Percentiles rank a stretch among this genome's conserved stretches.
Evolutionary conservation across 2,113 vertebrate species (phyloP).

Genomic region (Neogobius melanostomus): DNA sequence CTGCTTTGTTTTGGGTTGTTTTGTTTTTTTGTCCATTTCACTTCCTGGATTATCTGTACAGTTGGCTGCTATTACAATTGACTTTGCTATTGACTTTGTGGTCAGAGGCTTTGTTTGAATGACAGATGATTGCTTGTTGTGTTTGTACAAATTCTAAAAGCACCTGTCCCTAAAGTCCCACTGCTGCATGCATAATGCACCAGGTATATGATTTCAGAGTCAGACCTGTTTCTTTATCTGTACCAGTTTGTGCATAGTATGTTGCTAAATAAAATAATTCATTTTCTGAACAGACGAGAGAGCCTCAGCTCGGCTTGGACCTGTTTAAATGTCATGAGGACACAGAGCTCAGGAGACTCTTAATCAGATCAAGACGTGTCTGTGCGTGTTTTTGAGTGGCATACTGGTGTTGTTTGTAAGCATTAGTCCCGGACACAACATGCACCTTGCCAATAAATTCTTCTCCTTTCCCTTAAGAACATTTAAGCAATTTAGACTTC

Average conservation of each 20-base stretch:
- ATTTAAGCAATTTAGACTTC: not conserved
- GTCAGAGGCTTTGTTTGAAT: not conserved
- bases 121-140: not conserved
- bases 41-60: not conserved
- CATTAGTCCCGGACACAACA: no score
- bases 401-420: slow-evolving; percentile 19
- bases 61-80: not conserved
- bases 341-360: slow-evolving; percentile 42
- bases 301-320: not conserved
- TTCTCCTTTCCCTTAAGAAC: not conserved
- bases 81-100: not conserved
- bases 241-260: not conserved
- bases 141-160: not conserved
- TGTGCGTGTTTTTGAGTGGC: slow-evolving; percentile 18
- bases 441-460: not conserved
- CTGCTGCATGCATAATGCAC: not conserved
- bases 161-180: not conserved
- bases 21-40: not conserved
- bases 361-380: slow-evolving; percentile 45
- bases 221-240: not conserved
- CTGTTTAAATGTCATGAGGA: slow-evolving; percentile 47
- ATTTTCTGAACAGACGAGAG: not conserved
- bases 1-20: not conserved
- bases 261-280: not conserved
- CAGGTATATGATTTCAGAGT: not conserved